phyloP scores from a whole-genome alignment of 2,888 invertebrate species.

The Callyntrura sp. region DNA sequence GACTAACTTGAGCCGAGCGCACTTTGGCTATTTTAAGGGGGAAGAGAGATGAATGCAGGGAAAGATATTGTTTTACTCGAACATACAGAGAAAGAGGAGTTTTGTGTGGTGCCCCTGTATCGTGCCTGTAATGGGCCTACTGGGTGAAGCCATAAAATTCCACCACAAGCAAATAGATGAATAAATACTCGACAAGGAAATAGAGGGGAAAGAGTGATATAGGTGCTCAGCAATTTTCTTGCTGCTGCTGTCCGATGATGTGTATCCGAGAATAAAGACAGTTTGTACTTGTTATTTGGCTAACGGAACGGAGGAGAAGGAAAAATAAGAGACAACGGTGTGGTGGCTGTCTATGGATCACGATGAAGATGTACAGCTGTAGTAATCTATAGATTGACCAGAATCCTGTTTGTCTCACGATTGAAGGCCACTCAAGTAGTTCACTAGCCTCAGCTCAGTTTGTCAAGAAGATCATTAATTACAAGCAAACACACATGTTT shows the following conservation, averaged over 20 bases:
- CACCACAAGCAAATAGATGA: slow-evolving; percentile 52
- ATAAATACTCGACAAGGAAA: background rate
- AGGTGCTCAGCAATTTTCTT: background rate
- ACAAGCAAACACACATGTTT: slow-evolving; percentile 53
- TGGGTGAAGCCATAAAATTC: slow-evolving; percentile 58
- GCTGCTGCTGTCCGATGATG: slow-evolving; percentile 1
- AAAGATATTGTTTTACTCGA: background rate
- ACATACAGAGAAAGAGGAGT: background rate
- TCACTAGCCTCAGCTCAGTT: slow-evolving; percentile 66
- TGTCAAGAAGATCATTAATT: slow-evolving; percentile 76
- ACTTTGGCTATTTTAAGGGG: slow-evolving; percentile 23
- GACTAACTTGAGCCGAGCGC: background rate
- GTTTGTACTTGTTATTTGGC: background rate
- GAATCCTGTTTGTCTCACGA: slow-evolving; percentile 57
- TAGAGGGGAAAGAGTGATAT: background rate
- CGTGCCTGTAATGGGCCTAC: slow-evolving; percentile 60
- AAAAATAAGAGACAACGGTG: background rate
- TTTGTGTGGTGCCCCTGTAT: background rate
- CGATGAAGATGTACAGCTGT: slow-evolving; percentile 17
- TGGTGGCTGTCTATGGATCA: background rate
- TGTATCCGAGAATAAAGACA: slow-evolving; percentile 38
- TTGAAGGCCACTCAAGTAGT: slow-evolving; percentile 56
- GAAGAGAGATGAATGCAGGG: no score
- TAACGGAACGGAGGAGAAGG: background rate
- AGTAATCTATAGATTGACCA: slow-evolving; percentile 52